Evolutionary conservation across 2,888 invertebrate species (phyloP).

Genomic region (Mythimna albipuncta): DNA sequence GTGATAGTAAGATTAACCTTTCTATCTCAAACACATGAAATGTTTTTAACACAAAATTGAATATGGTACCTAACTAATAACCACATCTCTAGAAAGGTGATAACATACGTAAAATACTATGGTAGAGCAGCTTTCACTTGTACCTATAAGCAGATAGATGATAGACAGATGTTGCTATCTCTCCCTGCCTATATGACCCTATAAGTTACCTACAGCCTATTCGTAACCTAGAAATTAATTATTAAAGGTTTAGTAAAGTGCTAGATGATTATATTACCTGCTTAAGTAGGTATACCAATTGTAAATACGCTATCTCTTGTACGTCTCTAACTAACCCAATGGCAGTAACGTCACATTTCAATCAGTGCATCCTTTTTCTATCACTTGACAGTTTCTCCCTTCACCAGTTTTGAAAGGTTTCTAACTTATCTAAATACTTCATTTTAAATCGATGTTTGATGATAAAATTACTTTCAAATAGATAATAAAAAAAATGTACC

Average conservation of each 20-base stretch:
- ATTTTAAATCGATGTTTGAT: no score
- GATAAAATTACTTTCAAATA: no score
- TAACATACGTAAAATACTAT: neutral
- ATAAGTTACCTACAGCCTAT: conserved; percentile 3
- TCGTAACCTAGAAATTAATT: neutral
- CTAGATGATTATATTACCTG: neutral
- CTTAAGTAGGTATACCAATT: neutral
- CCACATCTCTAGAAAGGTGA: conserved; percentile 10
- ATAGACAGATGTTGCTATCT: conserved; percentile 13
- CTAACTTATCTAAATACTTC: no score
- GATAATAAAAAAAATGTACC: no score
- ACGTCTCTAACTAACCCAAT: no score
- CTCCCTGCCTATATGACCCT: neutral
- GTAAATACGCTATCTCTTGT: neutral
- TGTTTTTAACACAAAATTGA: neutral
- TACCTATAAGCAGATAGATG: conserved; percentile 12
- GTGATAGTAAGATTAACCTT: neutral
- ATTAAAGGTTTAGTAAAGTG: neutral
- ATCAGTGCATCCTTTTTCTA: no score
- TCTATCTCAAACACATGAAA: neutral
- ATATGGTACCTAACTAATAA: conserved; percentile 6
- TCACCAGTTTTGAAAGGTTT: no score
- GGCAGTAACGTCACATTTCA: no score
- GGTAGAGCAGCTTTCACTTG: conserved; percentile 26
- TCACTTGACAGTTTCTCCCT: no score